Conservation (phyloP, 1,140 invertebrate genomes). For the Carposina sasakii region DNA sequence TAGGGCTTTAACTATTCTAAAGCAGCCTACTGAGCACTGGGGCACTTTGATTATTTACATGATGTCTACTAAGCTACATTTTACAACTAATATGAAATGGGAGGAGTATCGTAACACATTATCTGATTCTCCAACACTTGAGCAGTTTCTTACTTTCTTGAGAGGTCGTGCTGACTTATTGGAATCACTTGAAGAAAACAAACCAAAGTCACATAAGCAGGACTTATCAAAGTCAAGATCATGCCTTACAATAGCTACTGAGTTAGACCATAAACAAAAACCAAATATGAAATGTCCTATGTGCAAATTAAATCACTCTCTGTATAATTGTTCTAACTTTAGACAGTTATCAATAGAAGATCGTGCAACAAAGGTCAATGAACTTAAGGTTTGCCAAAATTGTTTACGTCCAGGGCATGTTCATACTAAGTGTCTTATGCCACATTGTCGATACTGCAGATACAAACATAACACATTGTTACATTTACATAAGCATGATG, state of each 20-base stretch:
- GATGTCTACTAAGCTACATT: conserved; percentile 1
- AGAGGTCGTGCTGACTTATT: conserved; percentile 6
- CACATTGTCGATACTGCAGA: conserved; percentile 6
- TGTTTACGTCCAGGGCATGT: conserved; percentile 3
- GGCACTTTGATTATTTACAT: conserved; percentile 7
- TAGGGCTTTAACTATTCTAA: neutral
- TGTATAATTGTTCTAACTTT: conserved; percentile 1
- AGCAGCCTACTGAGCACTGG: conserved; percentile 8
- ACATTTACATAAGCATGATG: conserved; percentile 4
- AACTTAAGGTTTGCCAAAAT: conserved; percentile 2
- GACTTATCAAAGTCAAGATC: neutral
- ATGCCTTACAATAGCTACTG: neutral
- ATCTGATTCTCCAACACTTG: neutral
- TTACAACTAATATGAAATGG: neutral
- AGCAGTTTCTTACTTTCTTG: neutral
- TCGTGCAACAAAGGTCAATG: conserved; percentile 1
- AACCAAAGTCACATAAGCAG: neutral
- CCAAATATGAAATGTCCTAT: neutral
- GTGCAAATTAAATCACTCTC: neutral
- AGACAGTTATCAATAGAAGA: conserved; percentile 1
- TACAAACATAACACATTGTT: conserved; percentile 3
- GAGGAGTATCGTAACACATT: conserved; percentile 5
- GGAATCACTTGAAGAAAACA: conserved; percentile 2
- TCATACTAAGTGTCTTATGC: neutral
- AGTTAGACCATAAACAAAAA: neutral